Evolutionary conservation across 2,113 vertebrate genomes (phyloP).

Genomic region (Acrocephalus arundinaceus): DNA sequence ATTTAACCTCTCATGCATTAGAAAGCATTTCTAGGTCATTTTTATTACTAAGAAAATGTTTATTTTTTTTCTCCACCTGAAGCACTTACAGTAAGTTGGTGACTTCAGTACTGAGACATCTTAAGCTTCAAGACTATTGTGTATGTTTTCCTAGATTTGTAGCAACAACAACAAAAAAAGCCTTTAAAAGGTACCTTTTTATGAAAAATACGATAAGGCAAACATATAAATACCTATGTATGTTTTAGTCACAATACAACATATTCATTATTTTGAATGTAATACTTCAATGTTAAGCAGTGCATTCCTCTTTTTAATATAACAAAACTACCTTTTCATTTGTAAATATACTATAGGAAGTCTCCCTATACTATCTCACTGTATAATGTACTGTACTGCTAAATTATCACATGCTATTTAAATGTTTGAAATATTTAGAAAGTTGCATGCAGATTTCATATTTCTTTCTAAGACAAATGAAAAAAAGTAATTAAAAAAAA

Average conservation of each 20-base stretch:
- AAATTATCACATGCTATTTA: constrained; percentile 86
- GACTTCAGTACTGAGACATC: constrained; percentile 28
- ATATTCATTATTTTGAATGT: constrained; percentile 45
- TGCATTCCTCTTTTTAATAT: constrained; percentile 73
- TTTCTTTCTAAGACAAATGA: constrained; percentile 83
- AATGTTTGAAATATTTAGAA: constrained; percentile 80
- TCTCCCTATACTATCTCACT: constrained; percentile 74
- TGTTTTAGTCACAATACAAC: constrained; percentile 50
- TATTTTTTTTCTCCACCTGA: not conserved
- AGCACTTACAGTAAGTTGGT: constrained; percentile 9
- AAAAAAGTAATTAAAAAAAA: constrained; percentile 80
- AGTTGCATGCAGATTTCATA: constrained; percentile 83
- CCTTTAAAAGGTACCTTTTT: constrained; percentile 54
- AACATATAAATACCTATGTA: constrained; percentile 31
- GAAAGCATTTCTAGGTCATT: constrained; percentile 16
- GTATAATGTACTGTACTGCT: constrained; percentile 78
- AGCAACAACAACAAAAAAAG: not conserved
- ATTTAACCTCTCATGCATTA: not conserved
- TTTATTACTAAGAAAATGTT: constrained; percentile 27
- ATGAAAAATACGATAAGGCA: constrained; percentile 34
- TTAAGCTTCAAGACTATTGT: constrained; percentile 36
- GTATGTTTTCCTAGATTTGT: constrained; percentile 39
- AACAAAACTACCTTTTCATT: constrained; percentile 57
- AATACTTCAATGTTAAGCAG: constrained; percentile 58
- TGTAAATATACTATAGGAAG: constrained; percentile 80